A percentile compares a stretch with the other conserved stretches of the same genome.
Conservation (phyloP, 2,888 invertebrate species). For the Taenaris catops region DNA sequence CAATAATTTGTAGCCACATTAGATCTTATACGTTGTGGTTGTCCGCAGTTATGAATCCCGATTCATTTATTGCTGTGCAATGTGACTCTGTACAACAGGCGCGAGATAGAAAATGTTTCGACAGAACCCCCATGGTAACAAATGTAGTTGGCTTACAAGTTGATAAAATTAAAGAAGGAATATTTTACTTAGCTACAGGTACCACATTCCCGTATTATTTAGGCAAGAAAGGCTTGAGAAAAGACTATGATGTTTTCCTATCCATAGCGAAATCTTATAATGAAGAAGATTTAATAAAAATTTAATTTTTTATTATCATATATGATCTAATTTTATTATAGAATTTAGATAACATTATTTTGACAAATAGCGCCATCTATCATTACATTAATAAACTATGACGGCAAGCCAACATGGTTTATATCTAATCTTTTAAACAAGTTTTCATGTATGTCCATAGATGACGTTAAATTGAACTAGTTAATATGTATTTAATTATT, state of each 20-base stretch:
- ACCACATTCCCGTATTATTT: slow-evolving; percentile 44
- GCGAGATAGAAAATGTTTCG: slow-evolving; percentile 31
- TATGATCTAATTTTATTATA: no score
- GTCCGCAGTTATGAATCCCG: slow-evolving; percentile 28
- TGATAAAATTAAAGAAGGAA: slow-evolving; percentile 32
- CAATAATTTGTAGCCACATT: slow-evolving; percentile 32
- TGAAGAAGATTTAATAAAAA: slow-evolving; percentile 23
- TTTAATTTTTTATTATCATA: no score
- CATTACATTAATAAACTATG: neutral
- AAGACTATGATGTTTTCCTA: slow-evolving; percentile 36
- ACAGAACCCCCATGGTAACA: slow-evolving; percentile 29
- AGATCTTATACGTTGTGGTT: slow-evolving; percentile 31
- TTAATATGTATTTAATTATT: neutral
- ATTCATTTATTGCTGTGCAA: slow-evolving; percentile 32
- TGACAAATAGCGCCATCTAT: slow-evolving; percentile 15
- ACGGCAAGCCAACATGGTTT: neutral
- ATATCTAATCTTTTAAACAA: no score
- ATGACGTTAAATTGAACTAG: neutral
- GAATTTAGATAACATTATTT: no score
- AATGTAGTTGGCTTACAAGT: slow-evolving; percentile 31
- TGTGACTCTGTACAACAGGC: slow-evolving; percentile 39
- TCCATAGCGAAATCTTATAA: slow-evolving; percentile 18
- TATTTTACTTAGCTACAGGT: slow-evolving; percentile 34
- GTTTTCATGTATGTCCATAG: neutral
- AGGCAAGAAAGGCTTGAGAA: slow-evolving; percentile 46